Evolutionary conservation across 2,888 invertebrate genomes (phyloP), one percentile per base, ranked within the genome.

Genomic region (Coelopa pilipes): DNA sequence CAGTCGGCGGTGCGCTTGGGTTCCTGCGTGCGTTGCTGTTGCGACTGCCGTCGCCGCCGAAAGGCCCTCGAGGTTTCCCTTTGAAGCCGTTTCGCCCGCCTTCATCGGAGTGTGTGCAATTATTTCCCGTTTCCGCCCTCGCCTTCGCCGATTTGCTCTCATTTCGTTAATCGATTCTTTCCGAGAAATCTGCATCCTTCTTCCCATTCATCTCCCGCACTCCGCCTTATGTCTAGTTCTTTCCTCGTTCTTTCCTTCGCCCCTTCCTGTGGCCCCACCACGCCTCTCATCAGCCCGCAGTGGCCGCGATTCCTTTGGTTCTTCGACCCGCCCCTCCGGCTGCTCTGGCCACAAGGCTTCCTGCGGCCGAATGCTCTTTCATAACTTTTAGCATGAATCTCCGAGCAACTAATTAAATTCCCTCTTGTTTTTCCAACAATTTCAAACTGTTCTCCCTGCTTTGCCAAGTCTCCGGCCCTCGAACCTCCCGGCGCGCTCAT

Each of bases 391-490:
- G 24, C 46, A 67, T 34, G 45, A 73, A 67, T 73, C 62, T 53
- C 45, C 50, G 62, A 49, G 60, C 47, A 68, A 67, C 59, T 73
- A 50, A 73, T 68, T 60, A 60, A 67, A 73, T 60, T 60, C 19
- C 45, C 53, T 53, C 45, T 34, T 72, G 24, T 65, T 47, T 50
- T 50, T 57, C 19, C 46, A 19, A 66, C 65, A 59, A 45, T 45
- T 49, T n/a, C 67, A 15, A 15, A 17, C 13, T 53, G 24, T 53
- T 55, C 9, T 53, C 12, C 12, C n/a, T 66, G 10, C 15, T 19
- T 47, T 65, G n/a, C 34, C 34, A 34, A 34, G 4, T 34, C 34
- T 34, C 34, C 34, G 7, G 7, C 34, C 34, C 2, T 7, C 34
- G 34, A 34, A 34, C 34, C 34, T 2, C 34, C 34, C 34, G 34